Conservation (phyloP, 2,113 vertebrate genomes). For the Callorhinus ursinus region DNA sequence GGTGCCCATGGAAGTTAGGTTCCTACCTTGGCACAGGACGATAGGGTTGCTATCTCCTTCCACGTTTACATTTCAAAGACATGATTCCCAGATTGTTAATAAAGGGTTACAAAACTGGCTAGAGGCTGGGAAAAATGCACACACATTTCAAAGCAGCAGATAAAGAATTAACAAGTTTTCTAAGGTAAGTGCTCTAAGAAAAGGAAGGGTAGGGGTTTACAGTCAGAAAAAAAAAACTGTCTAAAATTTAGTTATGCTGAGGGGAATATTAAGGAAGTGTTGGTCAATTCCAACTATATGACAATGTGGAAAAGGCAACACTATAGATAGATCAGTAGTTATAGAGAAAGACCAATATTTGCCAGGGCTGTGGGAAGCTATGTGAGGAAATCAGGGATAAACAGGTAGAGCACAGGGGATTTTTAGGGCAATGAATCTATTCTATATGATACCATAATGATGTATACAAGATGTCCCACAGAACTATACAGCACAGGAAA, state of each 20-base stretch:
- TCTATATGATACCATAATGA: not conserved
- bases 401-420: not conserved
- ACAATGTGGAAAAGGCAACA: not conserved
- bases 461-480: too few relatives aligned
- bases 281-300: not conserved
- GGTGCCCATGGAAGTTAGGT: not conserved
- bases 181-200: not conserved
- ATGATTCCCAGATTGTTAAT: not conserved
- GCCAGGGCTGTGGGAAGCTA: not conserved
- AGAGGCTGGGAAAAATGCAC: not conserved
- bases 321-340: not conserved
- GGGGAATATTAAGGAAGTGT: not conserved
- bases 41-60: not conserved
- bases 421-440: not conserved
- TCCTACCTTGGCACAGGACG: rapidly evolving
- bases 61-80: not conserved
- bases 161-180: not conserved
- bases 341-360: not conserved
- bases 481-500: not conserved
- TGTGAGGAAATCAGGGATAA: not conserved
- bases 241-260: not conserved
- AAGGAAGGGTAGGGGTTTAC: not conserved
- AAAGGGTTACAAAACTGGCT: not conserved
- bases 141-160: not conserved
- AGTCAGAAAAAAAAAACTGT: not conserved